phyloP scores from a whole-genome alignment of 2,113 vertebrate genomes.

The Pseudopodoces humilis region DNA sequence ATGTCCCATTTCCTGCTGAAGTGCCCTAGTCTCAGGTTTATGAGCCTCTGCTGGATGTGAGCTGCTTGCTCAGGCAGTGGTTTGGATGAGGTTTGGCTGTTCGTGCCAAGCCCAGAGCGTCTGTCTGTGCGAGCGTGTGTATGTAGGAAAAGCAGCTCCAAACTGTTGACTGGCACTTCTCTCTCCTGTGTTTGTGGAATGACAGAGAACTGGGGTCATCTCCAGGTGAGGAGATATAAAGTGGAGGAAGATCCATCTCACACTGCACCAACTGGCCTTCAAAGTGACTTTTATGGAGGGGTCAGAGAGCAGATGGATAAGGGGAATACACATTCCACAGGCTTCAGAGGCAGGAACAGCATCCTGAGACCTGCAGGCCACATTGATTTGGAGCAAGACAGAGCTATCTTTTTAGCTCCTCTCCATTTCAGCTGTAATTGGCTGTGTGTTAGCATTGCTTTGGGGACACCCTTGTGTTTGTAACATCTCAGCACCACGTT shows the following conservation, averaged over 20 bases:
- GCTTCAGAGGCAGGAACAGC: not conserved
- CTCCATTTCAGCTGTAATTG: not conserved
- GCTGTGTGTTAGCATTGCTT: not conserved
- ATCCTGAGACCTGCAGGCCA: not conserved
- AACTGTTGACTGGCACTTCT: not conserved
- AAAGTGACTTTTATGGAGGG: not conserved
- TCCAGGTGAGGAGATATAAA: not conserved
- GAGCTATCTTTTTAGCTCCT: not conserved
- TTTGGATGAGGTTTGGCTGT: not conserved
- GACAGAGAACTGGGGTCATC: not conserved
- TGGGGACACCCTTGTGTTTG: not conserved
- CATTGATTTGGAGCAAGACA: not conserved
- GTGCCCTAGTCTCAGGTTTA: not conserved
- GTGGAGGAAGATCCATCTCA: not conserved
- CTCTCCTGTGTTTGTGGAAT: not conserved
- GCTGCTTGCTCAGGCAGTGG: not conserved
- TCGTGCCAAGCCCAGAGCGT: not conserved
- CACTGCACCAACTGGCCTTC: not conserved
- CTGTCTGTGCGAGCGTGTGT: fast-evolving
- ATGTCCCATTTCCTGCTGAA: not conserved
- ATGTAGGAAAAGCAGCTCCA: not conserved
- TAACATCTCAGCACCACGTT: not conserved
- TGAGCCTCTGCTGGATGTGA: not conserved
- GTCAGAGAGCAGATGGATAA: not conserved
- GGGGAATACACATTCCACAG: not conserved